Conservation (phyloP, 2,113 vertebrate genomes). For the Camarhynchus parvulus region DNA sequence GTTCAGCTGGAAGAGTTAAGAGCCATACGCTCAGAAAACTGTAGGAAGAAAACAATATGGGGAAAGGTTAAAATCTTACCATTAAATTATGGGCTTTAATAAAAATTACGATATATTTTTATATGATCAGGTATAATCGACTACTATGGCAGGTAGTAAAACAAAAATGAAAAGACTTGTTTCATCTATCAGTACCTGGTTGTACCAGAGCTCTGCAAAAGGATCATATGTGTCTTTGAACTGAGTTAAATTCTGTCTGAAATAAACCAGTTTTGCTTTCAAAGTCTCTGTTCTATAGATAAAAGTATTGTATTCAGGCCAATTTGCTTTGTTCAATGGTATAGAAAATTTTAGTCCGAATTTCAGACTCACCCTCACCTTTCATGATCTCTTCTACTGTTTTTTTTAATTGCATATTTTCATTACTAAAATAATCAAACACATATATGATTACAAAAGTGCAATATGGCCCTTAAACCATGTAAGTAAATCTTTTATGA, state of each 20-base stretch:
- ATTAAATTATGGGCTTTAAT: conserved; percentile 48
- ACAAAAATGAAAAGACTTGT: not conserved
- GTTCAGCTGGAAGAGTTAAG: conserved; percentile 53
- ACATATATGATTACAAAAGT: not conserved
- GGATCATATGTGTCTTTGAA: conserved; percentile 10
- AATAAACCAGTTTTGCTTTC: not conserved
- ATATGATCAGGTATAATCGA: conserved; percentile 22
- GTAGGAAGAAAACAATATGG: conserved; percentile 44
- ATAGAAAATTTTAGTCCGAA: not conserved
- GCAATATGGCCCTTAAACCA: not conserved
- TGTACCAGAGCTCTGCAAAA: not conserved
- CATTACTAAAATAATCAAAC: not conserved
- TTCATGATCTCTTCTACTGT: not conserved
- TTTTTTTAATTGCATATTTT: not conserved
- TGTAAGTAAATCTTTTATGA: not conserved
- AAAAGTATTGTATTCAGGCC: not conserved
- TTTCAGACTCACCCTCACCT: not conserved
- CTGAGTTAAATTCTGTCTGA: conserved; percentile 18
- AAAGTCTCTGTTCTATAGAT: not conserved
- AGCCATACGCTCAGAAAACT: conserved; percentile 43
- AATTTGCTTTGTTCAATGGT: not conserved
- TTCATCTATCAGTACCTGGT: conserved; percentile 32
- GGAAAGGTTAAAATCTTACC: conserved; percentile 57
- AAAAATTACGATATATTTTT: conserved; percentile 38
- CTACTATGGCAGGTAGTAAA: conserved; percentile 24